phyloP scores from a whole-genome alignment of 2,797 vertebrate species.

The Zenarchopterus dispar region DNA sequence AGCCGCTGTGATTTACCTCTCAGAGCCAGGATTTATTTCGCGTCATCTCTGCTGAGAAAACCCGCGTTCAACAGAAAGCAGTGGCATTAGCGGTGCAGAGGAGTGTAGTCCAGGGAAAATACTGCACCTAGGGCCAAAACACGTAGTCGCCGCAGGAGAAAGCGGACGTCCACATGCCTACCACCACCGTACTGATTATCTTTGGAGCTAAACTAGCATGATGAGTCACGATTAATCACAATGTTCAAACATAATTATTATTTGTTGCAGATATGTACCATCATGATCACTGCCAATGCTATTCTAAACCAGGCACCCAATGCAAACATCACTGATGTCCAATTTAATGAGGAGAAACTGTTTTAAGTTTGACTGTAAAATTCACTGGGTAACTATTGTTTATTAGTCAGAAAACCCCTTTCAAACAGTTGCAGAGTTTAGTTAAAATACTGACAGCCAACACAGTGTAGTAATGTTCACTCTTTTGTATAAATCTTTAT shows the following conservation, averaged over 20 bases:
- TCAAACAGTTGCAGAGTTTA: neutral
- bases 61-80: slow-evolving; percentile 42
- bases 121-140: slow-evolving; percentile 5
- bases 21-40: slow-evolving; percentile 52
- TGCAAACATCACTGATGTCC: neutral
- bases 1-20: slow-evolving; percentile 75
- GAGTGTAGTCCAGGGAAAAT: slow-evolving; percentile 22
- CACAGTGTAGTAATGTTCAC: neutral
- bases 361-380: neutral
- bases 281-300: neutral
- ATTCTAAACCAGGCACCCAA: neutral
- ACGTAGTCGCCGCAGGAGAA: neutral
- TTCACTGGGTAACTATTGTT: neutral
- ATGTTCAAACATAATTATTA: slow-evolving; percentile 5
- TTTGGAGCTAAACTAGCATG: neutral
- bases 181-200: neutral
- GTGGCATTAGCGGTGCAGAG: slow-evolving; percentile 7
- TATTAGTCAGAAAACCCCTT: neutral
- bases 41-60: slow-evolving; percentile 47
- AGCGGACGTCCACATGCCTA: neutral
- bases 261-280: neutral
- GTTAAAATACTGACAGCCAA: neutral
- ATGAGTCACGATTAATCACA: neutral
- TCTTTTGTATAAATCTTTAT: neutral
- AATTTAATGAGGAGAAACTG: slow-evolving; percentile 1